Evolutionary conservation across 2,113 vertebrate genomes (phyloP).

Genomic region (Bettongia penicillata): DNA sequence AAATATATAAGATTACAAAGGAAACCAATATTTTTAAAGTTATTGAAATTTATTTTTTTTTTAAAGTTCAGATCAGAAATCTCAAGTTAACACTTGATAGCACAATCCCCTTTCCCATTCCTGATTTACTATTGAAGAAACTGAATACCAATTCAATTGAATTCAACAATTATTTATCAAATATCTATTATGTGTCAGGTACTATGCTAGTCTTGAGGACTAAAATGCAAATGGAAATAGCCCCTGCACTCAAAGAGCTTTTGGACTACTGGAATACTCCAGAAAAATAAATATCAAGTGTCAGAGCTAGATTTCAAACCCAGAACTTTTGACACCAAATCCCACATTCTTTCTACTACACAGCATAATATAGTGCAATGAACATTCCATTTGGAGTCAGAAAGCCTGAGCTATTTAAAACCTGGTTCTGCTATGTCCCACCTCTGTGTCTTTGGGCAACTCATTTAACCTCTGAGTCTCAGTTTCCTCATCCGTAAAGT

Average conservation of each 20-base stretch:
- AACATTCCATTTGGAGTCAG: not conserved
- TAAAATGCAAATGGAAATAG: not conserved
- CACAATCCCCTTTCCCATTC: not conserved
- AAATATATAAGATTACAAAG: not conserved
- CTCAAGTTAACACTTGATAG: not conserved
- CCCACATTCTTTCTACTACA: not conserved
- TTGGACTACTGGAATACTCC: not conserved
- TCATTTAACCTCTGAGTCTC: not conserved
- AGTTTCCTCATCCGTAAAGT: not conserved
- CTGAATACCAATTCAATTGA: not conserved
- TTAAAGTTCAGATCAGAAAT: not conserved
- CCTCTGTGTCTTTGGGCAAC: not conserved
- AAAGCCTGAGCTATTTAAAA: not conserved
- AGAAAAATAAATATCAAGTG: not conserved
- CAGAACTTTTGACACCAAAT: not conserved
- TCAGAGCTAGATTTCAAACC: conserved; percentile 4
- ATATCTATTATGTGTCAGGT: not conserved
- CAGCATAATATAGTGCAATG: not conserved
- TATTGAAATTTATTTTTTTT: not conserved
- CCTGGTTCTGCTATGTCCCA: not conserved
- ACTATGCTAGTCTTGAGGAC: not conserved
- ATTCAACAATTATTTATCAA: not conserved
- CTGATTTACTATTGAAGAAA: not conserved
- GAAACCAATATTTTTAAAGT: not conserved
- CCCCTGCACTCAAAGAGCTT: not conserved